These are phyloP conservation scores for Loriculus beryllinus DNA, from an alignment of 2,797 vertebrate species.

Conservation along the genomic window DNA sequence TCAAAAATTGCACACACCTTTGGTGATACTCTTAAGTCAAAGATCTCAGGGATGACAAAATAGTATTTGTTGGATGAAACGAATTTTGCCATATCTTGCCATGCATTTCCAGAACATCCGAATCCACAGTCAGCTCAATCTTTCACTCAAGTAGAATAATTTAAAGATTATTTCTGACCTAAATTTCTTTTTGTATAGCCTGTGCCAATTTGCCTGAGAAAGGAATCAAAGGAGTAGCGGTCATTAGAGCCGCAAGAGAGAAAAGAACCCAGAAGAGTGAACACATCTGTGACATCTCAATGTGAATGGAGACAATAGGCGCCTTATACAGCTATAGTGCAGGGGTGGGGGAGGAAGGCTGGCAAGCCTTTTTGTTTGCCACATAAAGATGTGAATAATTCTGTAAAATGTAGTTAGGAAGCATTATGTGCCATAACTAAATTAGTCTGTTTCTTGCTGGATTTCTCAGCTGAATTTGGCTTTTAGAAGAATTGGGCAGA, in stretches of 20 bases:
- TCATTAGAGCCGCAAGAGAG: conserved; percentile 8
- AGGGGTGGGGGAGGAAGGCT: background rate
- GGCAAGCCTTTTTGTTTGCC: background rate
- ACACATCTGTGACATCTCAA: conserved; percentile 54
- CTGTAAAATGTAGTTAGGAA: background rate
- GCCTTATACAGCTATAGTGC: background rate
- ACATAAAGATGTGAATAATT: background rate
- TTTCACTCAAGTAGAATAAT: background rate
- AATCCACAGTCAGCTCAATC: background rate
- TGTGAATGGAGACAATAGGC: conserved; percentile 35
- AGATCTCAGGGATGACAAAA: background rate
- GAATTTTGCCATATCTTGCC: background rate
- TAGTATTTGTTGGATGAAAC: background rate
- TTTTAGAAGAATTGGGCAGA: background rate
- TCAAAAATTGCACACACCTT: background rate
- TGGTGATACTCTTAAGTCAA: background rate
- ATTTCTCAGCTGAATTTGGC: background rate
- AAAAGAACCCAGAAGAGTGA: conserved; percentile 2
- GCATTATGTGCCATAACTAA: background rate
- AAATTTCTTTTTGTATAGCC: conserved; percentile 1
- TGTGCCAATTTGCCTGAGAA: conserved; percentile 11
- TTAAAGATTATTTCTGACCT: background rate
- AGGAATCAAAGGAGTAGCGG: background rate
- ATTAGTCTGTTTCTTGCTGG: background rate
- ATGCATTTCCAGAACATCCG: background rate